A percentile compares a stretch with the other conserved stretches of the same genome.
Conservation (phyloP, 1,140 invertebrate genomes). For the Nymphalis io region DNA sequence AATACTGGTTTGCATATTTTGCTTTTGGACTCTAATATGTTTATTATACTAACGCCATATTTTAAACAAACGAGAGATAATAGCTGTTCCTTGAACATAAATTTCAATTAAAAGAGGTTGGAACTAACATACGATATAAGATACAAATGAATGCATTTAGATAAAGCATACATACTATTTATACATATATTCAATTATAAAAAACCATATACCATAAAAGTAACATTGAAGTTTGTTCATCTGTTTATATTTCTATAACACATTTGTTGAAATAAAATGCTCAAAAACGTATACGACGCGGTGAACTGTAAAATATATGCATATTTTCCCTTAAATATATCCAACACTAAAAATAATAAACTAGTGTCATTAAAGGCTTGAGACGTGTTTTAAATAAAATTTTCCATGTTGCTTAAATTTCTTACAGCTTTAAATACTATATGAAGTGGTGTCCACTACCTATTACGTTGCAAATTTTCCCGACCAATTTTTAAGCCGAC, state of each 20-base stretch:
- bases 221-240: neutral
- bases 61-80: constrained; percentile 13
- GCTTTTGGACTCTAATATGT: constrained; percentile 6
- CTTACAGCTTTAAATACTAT: too few species aligned
- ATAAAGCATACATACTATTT: neutral
- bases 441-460: too few species aligned
- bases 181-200: neutral
- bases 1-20: constrained; percentile 9
- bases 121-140: constrained; percentile 8
- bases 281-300: too few species aligned
- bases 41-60: constrained; percentile 13
- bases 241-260: neutral
- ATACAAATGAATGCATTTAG: constrained; percentile 11
- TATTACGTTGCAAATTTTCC: too few species aligned
- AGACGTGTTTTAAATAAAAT: too few species aligned
- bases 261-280: too few species aligned
- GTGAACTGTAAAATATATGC: too few species aligned
- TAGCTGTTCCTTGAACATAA: constrained; percentile 7
- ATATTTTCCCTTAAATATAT: too few species aligned
- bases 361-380: too few species aligned
- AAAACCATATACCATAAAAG: neutral
- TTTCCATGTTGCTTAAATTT: too few species aligned
- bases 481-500: too few species aligned
- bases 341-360: too few species aligned
- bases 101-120: constrained; percentile 8